Evolutionary conservation across 2,888 invertebrate species (phyloP).

Genomic region (Lypha dubia): DNA sequence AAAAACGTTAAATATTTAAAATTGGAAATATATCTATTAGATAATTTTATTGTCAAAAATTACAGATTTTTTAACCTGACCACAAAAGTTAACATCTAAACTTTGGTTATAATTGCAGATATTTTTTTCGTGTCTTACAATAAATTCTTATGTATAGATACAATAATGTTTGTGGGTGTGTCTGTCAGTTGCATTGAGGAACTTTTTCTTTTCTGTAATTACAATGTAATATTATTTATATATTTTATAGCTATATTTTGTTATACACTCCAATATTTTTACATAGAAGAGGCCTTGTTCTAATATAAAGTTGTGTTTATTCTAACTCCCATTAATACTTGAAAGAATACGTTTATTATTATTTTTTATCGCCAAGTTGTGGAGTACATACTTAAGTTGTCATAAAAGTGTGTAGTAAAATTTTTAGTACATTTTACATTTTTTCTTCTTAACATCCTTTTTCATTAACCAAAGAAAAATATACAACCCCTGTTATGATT

Average conservation of each 20-base stretch:
- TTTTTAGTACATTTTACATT: neutral
- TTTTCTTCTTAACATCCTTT: conserved; percentile 45
- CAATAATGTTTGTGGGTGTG: conserved; percentile 41
- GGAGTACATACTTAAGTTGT: neutral
- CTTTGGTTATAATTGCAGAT: neutral
- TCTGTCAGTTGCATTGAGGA: conserved; percentile 8
- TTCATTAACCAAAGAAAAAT: conserved; percentile 42
- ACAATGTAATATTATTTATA: no score
- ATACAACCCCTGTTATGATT: conserved; percentile 23
- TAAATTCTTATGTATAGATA: neutral
- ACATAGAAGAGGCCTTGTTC: neutral
- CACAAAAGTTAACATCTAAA: neutral
- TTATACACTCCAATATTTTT: neutral
- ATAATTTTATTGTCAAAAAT: neutral
- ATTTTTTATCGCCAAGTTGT: neutral
- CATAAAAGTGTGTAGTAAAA: conserved; percentile 45
- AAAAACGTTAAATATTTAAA: conserved; percentile 33
- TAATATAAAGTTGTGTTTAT: neutral
- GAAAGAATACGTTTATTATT: neutral
- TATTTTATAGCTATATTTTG: neutral
- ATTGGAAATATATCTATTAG: neutral
- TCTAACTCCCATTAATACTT: neutral
- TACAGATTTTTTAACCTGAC: neutral
- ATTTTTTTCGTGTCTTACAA: neutral
- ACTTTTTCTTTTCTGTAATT: neutral